A percentile compares a stretch with the other conserved stretches of the same genome.
Conservation (phyloP, 1,140 invertebrate genomes). For the Drosophila tsacasi region DNA sequence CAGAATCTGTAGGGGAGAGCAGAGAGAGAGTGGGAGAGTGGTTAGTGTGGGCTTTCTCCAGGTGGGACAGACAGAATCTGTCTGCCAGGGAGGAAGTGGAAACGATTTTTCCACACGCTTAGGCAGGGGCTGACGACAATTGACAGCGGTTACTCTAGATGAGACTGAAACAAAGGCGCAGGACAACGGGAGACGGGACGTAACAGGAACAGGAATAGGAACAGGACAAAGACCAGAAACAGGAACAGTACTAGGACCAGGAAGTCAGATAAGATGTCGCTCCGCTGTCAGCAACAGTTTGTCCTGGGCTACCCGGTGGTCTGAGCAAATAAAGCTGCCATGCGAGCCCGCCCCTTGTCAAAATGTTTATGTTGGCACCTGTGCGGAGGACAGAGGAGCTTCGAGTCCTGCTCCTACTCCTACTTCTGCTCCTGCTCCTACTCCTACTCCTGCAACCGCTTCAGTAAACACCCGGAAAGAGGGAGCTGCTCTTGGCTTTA, state of each 20-base stretch:
- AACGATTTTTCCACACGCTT: conserved; percentile 82
- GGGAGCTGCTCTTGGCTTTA: conserved; percentile 23
- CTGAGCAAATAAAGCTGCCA: conserved; percentile 57
- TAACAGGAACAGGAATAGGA: neutral
- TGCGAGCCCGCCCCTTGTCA: conserved; percentile 59
- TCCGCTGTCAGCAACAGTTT: conserved; percentile 34
- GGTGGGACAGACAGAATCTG: neutral
- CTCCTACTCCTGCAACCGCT: neutral
- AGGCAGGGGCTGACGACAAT: conserved; percentile 65
- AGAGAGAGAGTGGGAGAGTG: conserved; percentile 17
- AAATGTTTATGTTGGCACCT: conserved; percentile 81
- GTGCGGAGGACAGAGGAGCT: conserved; percentile 22
- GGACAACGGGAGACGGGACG: conserved; percentile 3
- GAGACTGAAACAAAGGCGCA: conserved; percentile 50
- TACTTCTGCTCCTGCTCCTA: neutral
- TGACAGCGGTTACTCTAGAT: conserved; percentile 63
- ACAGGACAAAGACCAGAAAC: neutral
- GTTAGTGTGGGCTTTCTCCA: neutral
- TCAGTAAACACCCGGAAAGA: conserved; percentile 2
- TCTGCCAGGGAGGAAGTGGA: conserved; percentile 64
- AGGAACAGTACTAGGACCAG: conserved; percentile 24
- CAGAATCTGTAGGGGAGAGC: conserved; percentile 92
- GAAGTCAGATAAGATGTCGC: conserved; percentile 79
- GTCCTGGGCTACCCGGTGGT: neutral
- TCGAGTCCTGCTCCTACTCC: neutral